Evolutionary conservation across 1,140 invertebrate species (phyloP).

Genomic region (Caenorhabditis brenneri): DNA sequence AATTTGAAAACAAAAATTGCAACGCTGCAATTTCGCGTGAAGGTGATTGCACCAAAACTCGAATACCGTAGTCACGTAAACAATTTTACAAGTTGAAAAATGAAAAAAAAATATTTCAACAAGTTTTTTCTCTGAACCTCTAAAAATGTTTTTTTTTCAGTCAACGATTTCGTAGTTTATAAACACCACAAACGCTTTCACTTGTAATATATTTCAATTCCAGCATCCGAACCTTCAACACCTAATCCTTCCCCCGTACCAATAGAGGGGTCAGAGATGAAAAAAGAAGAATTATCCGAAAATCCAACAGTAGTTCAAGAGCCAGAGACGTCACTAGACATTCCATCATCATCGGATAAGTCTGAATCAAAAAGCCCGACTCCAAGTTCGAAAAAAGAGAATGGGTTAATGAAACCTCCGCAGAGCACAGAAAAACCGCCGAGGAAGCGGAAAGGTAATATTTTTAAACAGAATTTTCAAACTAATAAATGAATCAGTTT

Average conservation of each 20-base stretch:
- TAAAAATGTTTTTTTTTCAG: background rate
- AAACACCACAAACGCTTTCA: background rate
- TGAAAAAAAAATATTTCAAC: too few species aligned
- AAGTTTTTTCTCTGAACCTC: too few species aligned
- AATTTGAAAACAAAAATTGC: background rate
- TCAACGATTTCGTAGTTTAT: background rate
- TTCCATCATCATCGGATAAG: background rate
- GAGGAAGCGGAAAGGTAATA: background rate
- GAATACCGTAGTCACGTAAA: too few species aligned
- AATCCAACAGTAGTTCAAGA: background rate
- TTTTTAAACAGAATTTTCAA: background rate
- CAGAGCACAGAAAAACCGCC: slow-evolving; percentile 7
- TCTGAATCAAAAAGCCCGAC: background rate
- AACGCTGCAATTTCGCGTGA: background rate
- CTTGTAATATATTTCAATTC: background rate
- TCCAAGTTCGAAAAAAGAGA: slow-evolving; percentile 14
- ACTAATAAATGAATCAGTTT: background rate
- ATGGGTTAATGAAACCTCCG: slow-evolving; percentile 14
- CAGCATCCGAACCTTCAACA: background rate
- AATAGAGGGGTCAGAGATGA: background rate
- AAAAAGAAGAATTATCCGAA: background rate
- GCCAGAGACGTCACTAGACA: background rate
- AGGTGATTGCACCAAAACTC: background rate
- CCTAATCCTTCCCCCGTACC: background rate
- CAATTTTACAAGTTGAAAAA: too few species aligned